Evolutionary conservation across 2,888 invertebrate species (phyloP), one percentile per base, ranked within the genome.

Genomic region (Pediacus dermestoides): DNA sequence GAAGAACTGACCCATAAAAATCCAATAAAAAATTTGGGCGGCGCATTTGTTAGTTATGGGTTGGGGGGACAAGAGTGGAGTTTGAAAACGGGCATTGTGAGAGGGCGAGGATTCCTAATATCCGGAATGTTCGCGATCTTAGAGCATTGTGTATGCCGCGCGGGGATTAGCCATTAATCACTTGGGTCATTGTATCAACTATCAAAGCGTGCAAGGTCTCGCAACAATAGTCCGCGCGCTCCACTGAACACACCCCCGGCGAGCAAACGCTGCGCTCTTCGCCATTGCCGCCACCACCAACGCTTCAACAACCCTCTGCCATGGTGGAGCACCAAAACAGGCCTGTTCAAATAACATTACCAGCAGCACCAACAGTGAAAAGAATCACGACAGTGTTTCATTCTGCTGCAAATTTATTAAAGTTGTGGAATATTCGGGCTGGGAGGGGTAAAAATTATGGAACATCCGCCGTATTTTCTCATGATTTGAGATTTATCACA

Each of bases 111-210:
- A 69, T 67, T 70, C 65, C 70, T 70, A 70, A 70, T 70, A 70
- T 70, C 70, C 69, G 70, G 68, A 69, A 68, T 68, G 66, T 62
- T 62, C 64, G 64, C 65, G 67, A 67, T 67, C 65, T 66, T 66
- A 57, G 45, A 43, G 66, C 68, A 69, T 69, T 70, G 68, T 69
- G 68, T 67, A 69, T 69, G 67, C 68, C 63, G 65, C 65, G 66
- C 67, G 66, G 67, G 68, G 69, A 69, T 70, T 68, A 70, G 64
- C 60, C 70, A 70, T 70, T 70, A 68, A 70, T 70, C 70, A 70
- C 68, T 48, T 59, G 62, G 70, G 70, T 70, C 70, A 70, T 70
- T 70, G 70, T 70, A 70, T 70, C 70, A 70, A 70, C 70, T 70
- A 70, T 70, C 70, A 70, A 70, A 70, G 66, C 67, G 65, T 62